Evolutionary conservation across 2,113 vertebrate genomes (phyloP).

Genomic region (Isurus oxyrinchus): DNA sequence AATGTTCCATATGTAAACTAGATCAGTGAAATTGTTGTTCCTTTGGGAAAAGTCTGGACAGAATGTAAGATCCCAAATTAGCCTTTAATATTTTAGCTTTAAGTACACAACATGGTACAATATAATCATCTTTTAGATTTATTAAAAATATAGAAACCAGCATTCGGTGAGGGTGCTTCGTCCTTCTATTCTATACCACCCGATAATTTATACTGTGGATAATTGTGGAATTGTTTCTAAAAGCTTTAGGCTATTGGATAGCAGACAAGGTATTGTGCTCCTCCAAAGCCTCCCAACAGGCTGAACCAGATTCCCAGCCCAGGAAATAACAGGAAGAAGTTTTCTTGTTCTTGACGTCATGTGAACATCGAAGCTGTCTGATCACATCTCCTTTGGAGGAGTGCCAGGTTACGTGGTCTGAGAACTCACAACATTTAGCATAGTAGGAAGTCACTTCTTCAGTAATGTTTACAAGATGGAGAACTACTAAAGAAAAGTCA

Average conservation of each 20-base stretch:
- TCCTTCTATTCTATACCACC: not conserved
- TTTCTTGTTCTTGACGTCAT: conserved; percentile 20
- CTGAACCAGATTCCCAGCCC: conserved; percentile 25
- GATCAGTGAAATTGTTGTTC: not conserved
- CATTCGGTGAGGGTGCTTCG: not conserved
- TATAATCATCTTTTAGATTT: not conserved
- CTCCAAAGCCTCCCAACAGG: not conserved
- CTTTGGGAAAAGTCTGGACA: not conserved
- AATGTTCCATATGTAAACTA: no score
- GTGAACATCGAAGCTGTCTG: not conserved
- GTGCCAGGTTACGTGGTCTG: conserved; percentile 20
- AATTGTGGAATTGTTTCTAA: not conserved
- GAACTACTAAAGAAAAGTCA: conserved; percentile 7
- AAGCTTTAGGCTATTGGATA: not conserved
- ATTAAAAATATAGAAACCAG: not conserved
- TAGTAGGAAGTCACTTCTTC: not conserved
- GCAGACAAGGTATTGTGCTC: not conserved
- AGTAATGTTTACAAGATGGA: not conserved
- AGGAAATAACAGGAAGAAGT: not conserved
- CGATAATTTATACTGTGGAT: not conserved
- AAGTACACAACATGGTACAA: not conserved
- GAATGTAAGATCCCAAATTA: not conserved
- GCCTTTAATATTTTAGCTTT: not conserved
- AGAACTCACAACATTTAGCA: conserved; percentile 2
- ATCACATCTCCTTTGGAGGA: not conserved